Percentiles rank a stretch among this genome's conserved stretches.
phyloP scores from a whole-genome alignment of 1,140 invertebrate species.

The Drosophila oshimai region DNA sequence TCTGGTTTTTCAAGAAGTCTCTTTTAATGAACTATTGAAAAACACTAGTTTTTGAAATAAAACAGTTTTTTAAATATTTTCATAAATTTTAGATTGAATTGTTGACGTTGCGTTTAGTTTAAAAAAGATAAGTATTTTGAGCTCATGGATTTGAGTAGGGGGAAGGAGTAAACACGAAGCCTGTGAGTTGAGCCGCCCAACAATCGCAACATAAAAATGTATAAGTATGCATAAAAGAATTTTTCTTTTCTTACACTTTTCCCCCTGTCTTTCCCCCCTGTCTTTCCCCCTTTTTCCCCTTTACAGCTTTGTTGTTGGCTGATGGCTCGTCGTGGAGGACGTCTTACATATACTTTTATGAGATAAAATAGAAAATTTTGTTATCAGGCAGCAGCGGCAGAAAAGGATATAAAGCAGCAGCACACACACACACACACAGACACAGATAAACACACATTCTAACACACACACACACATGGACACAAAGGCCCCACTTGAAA shows the following conservation, averaged over 20 bases:
- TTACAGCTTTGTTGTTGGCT: background rate
- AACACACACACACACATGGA: constrained; percentile 37
- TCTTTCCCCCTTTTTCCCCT: background rate
- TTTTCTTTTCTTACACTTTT: constrained; percentile 44
- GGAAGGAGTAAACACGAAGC: background rate
- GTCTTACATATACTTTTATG: constrained; percentile 75
- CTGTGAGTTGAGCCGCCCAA: constrained; percentile 15
- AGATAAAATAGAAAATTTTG: constrained; percentile 82
- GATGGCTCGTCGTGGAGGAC: constrained; percentile 1
- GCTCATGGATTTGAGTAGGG: background rate
- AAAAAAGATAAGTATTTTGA: no score
- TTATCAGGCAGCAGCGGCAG: constrained; percentile 76
- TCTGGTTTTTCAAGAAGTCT: no score
- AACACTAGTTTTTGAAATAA: no score
- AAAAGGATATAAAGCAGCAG: constrained; percentile 79
- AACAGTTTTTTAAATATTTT: no score
- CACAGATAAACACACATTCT: constrained; percentile 15
- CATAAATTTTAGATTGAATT: no score
- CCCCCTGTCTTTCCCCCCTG: background rate
- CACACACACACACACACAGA: constrained; percentile 19
- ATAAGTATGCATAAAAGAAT: constrained; percentile 52
- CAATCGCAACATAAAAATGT: constrained; percentile 53
- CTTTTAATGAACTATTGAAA: no score
- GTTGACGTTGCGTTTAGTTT: no score
- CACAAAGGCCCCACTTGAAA: constrained; percentile 62